Conservation (phyloP, 1,140 invertebrate genomes). For the honey bee (Apis mellifera) region DNA sequence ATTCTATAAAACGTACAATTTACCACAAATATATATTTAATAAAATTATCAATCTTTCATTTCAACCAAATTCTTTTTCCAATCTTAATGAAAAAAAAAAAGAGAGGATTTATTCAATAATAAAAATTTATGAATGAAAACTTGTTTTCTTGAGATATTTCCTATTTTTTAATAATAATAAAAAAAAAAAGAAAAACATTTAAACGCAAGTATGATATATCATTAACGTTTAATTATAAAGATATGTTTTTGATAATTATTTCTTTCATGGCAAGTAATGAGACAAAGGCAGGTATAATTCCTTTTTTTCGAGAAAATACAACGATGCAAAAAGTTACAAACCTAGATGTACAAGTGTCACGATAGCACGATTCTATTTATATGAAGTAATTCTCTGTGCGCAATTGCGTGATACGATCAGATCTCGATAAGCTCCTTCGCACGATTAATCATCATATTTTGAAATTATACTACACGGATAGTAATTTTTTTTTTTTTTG, state of each 20-base stretch:
- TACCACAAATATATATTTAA: no score
- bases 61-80: no score
- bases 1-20: not conserved
- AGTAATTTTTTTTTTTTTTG: slow-evolving; percentile 26
- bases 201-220: slow-evolving; percentile 12
- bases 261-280: not conserved
- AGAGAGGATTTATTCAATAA: not conserved
- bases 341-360: not conserved
- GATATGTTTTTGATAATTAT: slow-evolving; percentile 13
- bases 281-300: not conserved
- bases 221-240: not conserved
- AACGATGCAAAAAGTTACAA: not conserved
- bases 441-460: slow-evolving; percentile 33
- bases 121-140: not conserved
- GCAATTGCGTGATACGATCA: slow-evolving; percentile 29
- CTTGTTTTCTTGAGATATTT: not conserved
- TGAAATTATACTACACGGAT: slow-evolving; percentile 14
- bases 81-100: not conserved
- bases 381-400: slow-evolving; percentile 9
- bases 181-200: no score
- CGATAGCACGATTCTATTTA: slow-evolving; percentile 27
- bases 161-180: not conserved
- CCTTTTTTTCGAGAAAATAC: slow-evolving; percentile 5
- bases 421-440: slow-evolving; percentile 31
- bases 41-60: not conserved